Evolutionary conservation across 2,113 vertebrate genomes (phyloP).

Genomic region (Cavia porcellus): DNA sequence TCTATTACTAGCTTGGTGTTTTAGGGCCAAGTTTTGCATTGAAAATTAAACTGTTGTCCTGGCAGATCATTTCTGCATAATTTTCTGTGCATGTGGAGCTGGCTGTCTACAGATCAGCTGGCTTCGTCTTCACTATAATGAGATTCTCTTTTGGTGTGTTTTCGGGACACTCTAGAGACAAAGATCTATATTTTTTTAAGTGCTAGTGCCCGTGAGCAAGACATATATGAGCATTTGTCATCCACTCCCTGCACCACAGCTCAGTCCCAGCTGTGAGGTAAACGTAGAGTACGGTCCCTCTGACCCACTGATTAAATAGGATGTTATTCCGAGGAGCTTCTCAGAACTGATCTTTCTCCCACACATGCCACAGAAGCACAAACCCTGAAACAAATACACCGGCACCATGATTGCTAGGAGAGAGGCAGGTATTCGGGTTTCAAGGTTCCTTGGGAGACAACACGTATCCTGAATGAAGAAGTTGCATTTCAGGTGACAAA

Average conservation of each 20-base stretch:
- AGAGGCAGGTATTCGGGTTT: conserved; percentile 30
- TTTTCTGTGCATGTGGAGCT: not conserved
- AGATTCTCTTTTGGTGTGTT: conserved; percentile 67
- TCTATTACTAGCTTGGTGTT: conserved; percentile 24
- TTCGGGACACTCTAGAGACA: conserved; percentile 61
- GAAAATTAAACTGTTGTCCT: conserved; percentile 50
- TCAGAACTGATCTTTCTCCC: not conserved
- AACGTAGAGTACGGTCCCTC: not conserved
- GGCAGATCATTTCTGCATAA: not conserved
- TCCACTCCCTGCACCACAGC: conserved; percentile 54
- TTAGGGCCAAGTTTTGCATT: conserved; percentile 43
- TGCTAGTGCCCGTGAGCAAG: conserved; percentile 31
- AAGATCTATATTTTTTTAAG: not conserved
- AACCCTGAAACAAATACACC: conserved; percentile 2
- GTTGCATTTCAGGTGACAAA: not conserved
- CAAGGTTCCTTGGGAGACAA: not conserved
- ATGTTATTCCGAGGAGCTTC: not conserved
- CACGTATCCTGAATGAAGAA: not conserved
- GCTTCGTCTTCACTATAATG: conserved; percentile 42
- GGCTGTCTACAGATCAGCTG: not conserved
- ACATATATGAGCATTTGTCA: not conserved
- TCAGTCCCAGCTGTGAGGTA: conserved; percentile 79
- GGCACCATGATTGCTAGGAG: conserved; percentile 40
- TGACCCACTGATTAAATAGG: not conserved
- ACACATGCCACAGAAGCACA: not conserved